Conservation (phyloP, 2,797 vertebrate genomes). For the Darevskia nairensis region DNA sequence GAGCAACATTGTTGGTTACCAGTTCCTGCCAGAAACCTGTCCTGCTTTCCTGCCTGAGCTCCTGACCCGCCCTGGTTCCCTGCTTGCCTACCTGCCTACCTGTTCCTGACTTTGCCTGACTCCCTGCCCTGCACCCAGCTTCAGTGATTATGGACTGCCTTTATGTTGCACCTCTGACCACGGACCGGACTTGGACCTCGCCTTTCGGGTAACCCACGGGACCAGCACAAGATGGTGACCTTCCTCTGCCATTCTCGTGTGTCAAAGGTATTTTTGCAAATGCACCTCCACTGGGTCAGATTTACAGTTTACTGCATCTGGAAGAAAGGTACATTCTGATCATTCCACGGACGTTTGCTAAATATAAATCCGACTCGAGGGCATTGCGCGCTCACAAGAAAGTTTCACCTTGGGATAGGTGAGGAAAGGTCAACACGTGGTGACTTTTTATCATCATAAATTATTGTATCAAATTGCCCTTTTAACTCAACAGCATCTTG, state of each 20-base stretch:
- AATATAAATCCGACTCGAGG: not conserved
- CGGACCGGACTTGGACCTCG: no score
- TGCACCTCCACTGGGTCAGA: not conserved
- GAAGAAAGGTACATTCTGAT: conserved; percentile 3
- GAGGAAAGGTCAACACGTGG: conserved; percentile 31
- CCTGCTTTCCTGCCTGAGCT: no score
- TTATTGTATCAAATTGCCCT: conserved; percentile 11
- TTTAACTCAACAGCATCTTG: not conserved
- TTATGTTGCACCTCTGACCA: no score
- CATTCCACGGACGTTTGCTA: not conserved
- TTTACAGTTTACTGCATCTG: conserved; percentile 29
- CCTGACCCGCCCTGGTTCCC: no score
- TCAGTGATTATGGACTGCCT: no score
- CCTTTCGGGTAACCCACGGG: no score
- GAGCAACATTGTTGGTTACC: no score
- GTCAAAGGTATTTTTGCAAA: conserved; percentile 10
- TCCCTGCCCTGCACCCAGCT: no score
- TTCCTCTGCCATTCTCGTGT: conserved; percentile 7
- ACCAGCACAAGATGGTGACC: not conserved
- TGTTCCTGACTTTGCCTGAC: no score
- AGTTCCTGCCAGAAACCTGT: no score
- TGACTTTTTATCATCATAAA: conserved; percentile 8
- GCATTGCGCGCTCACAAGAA: not conserved
- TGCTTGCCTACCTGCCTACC: no score
- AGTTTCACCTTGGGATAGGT: conserved; percentile 21